Evolutionary conservation across 1,140 invertebrate species (phyloP).

Genomic region (Marisa cornuarietis): DNA sequence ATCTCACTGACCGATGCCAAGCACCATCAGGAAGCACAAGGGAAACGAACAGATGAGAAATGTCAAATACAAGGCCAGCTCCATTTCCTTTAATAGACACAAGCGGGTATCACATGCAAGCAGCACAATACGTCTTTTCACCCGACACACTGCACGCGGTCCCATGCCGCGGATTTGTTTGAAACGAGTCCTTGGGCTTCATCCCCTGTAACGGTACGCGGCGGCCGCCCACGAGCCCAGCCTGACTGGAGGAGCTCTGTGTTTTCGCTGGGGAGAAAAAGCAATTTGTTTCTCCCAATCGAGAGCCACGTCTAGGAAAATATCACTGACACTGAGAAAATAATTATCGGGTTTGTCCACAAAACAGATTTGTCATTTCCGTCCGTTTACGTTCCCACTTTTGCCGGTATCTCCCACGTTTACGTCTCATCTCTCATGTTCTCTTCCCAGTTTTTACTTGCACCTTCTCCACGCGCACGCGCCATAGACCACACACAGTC

Average conservation of each 20-base stretch:
- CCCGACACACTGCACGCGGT: no score
- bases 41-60: no score
- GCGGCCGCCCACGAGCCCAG: not conserved
- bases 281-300: conserved; percentile 21
- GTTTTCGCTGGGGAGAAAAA: not conserved
- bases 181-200: conserved; percentile 3
- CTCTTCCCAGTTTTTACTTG: not conserved
- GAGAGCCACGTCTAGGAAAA: conserved; percentile 13
- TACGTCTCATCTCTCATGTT: conserved; percentile 18
- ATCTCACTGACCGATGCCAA: no score
- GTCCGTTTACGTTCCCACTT: conserved; percentile 15
- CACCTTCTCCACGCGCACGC: conserved; percentile 1
- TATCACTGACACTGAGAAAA: conserved; percentile 25
- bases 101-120: no score
- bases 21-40: no score
- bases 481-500: conserved; percentile 17
- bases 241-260: not conserved
- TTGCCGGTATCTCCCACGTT: not conserved
- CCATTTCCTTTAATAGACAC: no score
- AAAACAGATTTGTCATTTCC: conserved; percentile 18
- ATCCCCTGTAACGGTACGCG: not conserved
- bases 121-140: no score
- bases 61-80: no score
- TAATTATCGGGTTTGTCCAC: conserved; percentile 23
- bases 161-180: not conserved